Evolutionary conservation across 2,888 invertebrate species (phyloP).

Genomic region (Andrena marginata): DNA sequence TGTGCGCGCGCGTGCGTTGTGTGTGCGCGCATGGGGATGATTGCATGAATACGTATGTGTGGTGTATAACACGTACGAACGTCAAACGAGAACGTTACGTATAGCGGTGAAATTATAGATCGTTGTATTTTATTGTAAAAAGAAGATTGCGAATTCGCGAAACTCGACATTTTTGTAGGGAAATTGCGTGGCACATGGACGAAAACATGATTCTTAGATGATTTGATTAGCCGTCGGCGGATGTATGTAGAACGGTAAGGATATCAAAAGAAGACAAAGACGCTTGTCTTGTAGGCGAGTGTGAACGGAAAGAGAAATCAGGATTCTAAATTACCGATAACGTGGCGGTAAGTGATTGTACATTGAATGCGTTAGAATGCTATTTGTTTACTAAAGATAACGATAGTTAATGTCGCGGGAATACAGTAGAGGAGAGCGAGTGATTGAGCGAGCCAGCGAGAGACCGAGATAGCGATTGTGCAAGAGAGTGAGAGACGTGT

Average conservation of each 20-base stretch:
- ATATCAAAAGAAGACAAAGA: constrained; percentile 38
- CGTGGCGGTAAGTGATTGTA: constrained; percentile 78
- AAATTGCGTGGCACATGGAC: constrained; percentile 73
- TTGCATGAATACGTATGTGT: background rate
- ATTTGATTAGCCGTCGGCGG: constrained; percentile 67
- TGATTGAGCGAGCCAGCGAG: constrained; percentile 23
- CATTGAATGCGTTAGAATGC: constrained; percentile 78
- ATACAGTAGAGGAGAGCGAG: constrained; percentile 23
- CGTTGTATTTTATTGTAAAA: constrained; percentile 83
- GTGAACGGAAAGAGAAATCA: constrained; percentile 61
- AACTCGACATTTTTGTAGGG: constrained; percentile 80
- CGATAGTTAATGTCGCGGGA: constrained; percentile 68
- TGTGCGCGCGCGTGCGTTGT: background rate
- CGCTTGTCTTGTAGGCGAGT: constrained; percentile 17
- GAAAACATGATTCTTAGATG: constrained; percentile 68
- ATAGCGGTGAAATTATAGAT: constrained; percentile 68
- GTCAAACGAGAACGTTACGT: constrained; percentile 61
- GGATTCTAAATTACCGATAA: constrained; percentile 80
- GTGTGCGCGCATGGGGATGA: constrained; percentile 2
- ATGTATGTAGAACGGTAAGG: constrained; percentile 37
- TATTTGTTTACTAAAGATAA: constrained; percentile 80
- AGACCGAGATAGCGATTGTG: constrained; percentile 9
- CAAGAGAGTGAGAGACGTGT: background rate
- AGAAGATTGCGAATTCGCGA: constrained; percentile 68
- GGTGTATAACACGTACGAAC: constrained; percentile 41